Evolutionary conservation across 2,888 invertebrate genomes (phyloP).

Genomic region (Hypomecis punctinalis): DNA sequence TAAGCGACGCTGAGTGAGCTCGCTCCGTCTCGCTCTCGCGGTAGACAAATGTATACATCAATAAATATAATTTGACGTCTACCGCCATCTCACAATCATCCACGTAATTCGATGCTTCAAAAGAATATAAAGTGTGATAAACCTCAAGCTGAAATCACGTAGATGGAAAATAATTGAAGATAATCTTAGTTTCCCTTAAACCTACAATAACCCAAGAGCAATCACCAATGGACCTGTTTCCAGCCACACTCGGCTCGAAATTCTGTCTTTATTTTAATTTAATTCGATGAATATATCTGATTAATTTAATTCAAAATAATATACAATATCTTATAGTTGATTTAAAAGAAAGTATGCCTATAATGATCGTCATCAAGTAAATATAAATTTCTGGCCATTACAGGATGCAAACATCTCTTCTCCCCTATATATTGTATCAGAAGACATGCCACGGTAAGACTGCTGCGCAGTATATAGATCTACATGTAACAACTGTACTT

Average conservation of each 20-base stretch:
- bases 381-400: no score
- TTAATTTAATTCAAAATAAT: no score
- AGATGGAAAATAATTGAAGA: constrained; percentile 18
- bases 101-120: constrained; percentile 24
- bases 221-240: neutral
- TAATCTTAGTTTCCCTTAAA: constrained; percentile 8
- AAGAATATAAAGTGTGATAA: constrained; percentile 23
- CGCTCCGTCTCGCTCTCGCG: constrained; percentile 15
- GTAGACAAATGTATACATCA: constrained; percentile 20
- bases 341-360: no score
- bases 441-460: no score
- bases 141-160: constrained; percentile 23
- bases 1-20: constrained; percentile 53
- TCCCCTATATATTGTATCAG: no score
- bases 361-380: no score
- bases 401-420: no score
- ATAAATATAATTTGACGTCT: constrained; percentile 28
- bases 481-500: no score
- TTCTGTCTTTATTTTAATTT: no score
- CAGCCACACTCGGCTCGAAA: neutral
- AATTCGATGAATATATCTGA: no score
- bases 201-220: neutral
- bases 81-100: constrained; percentile 11
- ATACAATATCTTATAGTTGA: no score
- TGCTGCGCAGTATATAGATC: no score